A percentile compares a stretch with the other conserved stretches of the same genome.
Conservation (phyloP, 2,888 invertebrate species). For the Torymus auratus region DNA sequence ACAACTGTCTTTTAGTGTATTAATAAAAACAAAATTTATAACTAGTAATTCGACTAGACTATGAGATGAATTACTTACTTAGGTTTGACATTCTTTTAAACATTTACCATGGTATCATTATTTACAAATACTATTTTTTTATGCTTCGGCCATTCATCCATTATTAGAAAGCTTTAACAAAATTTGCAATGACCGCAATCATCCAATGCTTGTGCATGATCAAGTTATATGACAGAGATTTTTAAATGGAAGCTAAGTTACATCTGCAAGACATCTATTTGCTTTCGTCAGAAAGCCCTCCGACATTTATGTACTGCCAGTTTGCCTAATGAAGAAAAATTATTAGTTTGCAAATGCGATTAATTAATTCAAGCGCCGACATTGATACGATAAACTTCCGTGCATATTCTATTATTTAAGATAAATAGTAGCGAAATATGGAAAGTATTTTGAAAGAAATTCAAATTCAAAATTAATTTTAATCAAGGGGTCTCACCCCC, state of each 20-base stretch:
- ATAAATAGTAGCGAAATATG: no score
- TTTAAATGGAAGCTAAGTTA: constrained; percentile 27
- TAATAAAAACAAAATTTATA: constrained; percentile 20
- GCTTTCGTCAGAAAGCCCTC: constrained; percentile 65
- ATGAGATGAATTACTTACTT: constrained; percentile 16
- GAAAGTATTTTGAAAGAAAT: no score
- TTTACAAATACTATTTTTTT: constrained; percentile 30
- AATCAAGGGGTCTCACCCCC: no score
- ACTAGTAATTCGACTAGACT: constrained; percentile 34
- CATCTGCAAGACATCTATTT: constrained; percentile 25
- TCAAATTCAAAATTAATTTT: no score
- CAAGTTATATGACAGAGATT: constrained; percentile 17
- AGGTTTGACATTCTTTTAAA: constrained; percentile 11
- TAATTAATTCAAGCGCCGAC: neutral
- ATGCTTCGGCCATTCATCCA: neutral
- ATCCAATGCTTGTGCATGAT: constrained; percentile 21
- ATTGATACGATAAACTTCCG: no score
- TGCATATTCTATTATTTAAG: no score
- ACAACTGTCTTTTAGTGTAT: constrained; percentile 18
- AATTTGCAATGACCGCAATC: constrained; percentile 8
- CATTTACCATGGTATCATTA: constrained; percentile 14
- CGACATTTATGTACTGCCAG: constrained; percentile 72
- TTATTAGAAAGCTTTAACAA: constrained; percentile 11
- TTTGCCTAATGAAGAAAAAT: constrained; percentile 68
- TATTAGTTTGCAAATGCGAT: neutral